Evolutionary conservation across 1,140 invertebrate species (phyloP).

Genomic region (Trissolcus basalis): DNA sequence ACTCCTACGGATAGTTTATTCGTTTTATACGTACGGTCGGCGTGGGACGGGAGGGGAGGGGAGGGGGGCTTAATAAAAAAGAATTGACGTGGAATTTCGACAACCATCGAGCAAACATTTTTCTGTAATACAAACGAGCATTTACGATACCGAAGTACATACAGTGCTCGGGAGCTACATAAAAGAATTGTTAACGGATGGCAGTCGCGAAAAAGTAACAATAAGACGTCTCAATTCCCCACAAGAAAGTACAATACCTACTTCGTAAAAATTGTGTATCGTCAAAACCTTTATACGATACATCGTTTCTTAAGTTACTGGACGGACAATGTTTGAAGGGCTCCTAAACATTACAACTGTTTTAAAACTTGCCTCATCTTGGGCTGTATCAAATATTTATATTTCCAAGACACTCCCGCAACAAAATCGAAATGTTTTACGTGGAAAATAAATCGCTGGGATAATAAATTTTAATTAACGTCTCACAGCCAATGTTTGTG

Average conservation of each 20-base stretch:
- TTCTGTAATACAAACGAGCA: conserved; percentile 43
- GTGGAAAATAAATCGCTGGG: too few species aligned
- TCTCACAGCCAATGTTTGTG: too few species aligned
- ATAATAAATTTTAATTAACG: too few species aligned
- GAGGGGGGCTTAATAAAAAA: conserved; percentile 57
- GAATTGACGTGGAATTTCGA: conserved; percentile 37
- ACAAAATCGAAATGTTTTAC: conserved; percentile 5
- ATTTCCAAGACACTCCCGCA: conserved; percentile 16
- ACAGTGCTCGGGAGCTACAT: conserved; percentile 8
- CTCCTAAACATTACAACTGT: conserved; percentile 41
- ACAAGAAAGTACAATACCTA: conserved; percentile 22
- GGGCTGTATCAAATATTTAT: conserved; percentile 15
- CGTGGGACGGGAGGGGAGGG: too few species aligned
- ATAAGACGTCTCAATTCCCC: conserved; percentile 45
- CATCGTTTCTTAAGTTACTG: conserved; percentile 46
- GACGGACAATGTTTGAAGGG: conserved; percentile 72
- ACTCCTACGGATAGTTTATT: conserved; percentile 24
- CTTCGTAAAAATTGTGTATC: conserved; percentile 32
- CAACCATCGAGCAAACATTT: conserved; percentile 51
- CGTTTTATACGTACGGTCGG: conserved; percentile 51
- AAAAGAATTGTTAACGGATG: conserved; percentile 54
- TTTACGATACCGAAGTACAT: conserved; percentile 36
- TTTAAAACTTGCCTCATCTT: conserved; percentile 6
- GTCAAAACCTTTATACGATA: conserved; percentile 31
- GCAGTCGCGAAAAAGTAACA: conserved; percentile 57